Evolutionary conservation across 2,888 invertebrate genomes (phyloP).

Genomic region (Lasioglossum calceatum): DNA sequence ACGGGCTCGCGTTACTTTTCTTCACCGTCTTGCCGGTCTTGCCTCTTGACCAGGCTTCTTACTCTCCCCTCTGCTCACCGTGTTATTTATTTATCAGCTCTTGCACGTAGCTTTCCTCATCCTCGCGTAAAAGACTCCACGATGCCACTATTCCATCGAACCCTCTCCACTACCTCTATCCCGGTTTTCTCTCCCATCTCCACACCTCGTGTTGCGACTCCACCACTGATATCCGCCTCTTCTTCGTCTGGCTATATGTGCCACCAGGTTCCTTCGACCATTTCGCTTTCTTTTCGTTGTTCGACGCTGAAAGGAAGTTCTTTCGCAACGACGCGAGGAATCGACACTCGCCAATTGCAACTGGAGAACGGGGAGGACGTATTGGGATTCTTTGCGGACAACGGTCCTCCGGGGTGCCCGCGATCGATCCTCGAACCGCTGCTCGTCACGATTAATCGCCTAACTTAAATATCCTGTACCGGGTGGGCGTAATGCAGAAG

Average conservation of each 20-base stretch:
- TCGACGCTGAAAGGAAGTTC: constrained; percentile 34
- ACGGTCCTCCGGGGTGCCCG: constrained; percentile 34
- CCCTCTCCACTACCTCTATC: constrained; percentile 17
- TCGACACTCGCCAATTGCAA: constrained; percentile 60
- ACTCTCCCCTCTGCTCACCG: constrained; percentile 15
- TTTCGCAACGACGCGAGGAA: constrained; percentile 51
- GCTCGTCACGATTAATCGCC: constrained; percentile 40
- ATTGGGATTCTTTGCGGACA: constrained; percentile 64
- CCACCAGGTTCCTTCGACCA: constrained; percentile 8
- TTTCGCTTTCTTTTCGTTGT: constrained; percentile 15
- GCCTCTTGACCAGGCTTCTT: constrained; percentile 75
- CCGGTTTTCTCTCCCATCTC: background rate
- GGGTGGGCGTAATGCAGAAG: background rate
- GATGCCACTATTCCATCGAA: constrained; percentile 39
- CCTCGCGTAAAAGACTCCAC: constrained; percentile 56
- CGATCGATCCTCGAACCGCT: constrained; percentile 54
- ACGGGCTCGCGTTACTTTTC: constrained; percentile 79
- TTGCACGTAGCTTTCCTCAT: constrained; percentile 60
- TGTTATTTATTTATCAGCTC: constrained; percentile 78
- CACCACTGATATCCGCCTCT: background rate
- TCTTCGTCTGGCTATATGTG: background rate
- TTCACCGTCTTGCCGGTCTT: constrained; percentile 74
- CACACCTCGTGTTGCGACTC: background rate
- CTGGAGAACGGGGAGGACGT: constrained; percentile 43
- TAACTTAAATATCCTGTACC: constrained; percentile 28